Evolutionary conservation across 2,113 vertebrate genomes (phyloP), one percentile per base, ranked within the genome.

Genomic region (Malurus elegans): DNA sequence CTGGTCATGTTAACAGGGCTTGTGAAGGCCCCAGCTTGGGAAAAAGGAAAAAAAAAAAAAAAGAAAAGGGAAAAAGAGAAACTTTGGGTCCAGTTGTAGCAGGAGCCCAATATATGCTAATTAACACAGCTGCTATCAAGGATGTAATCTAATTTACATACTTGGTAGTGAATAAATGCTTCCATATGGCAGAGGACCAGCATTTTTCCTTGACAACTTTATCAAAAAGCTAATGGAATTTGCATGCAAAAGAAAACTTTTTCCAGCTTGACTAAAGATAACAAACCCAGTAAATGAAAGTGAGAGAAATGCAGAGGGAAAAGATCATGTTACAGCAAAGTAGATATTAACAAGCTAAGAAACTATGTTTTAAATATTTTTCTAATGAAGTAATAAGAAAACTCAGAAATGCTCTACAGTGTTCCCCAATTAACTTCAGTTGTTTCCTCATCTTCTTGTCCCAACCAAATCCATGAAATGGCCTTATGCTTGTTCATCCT

Each of bases 61-160:
- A 21, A 40, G 25, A n/a, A 29, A n/a, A 61, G 20, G 4, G 8
- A 62, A 42, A 75, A 26, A 21, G 2, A 19, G 42, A 71, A 95
- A 90, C 48, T 96, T 92, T 75, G 36, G 53, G 86, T 79, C 44
- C 72, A 75, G 31, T 88, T 96, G 72, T 57, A 90, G 44, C 85
- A 79, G 67, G 69, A 92, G 69, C 79, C 65, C 90, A 92, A 93
- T 93, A 84, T 84, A 95, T 88, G 79, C 60, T 95, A 97, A 96
- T 96, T 95, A 92, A 84, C 76, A 69, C 90, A 90, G 61, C 88
- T 97, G 95, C 58, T 61, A 90, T 95, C 73, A 83, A 96, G 88
- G 90, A 92, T 97, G 90, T 97, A 94, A 96, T 95, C 93, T 95
- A 75, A 97, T 97, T 97, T 96, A 47, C 94, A 97, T 96, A 97